Base-by-base conservation (phyloP, 2,888 invertebrate genomes). In the Prosopocoilus inquinatus region DNA sequence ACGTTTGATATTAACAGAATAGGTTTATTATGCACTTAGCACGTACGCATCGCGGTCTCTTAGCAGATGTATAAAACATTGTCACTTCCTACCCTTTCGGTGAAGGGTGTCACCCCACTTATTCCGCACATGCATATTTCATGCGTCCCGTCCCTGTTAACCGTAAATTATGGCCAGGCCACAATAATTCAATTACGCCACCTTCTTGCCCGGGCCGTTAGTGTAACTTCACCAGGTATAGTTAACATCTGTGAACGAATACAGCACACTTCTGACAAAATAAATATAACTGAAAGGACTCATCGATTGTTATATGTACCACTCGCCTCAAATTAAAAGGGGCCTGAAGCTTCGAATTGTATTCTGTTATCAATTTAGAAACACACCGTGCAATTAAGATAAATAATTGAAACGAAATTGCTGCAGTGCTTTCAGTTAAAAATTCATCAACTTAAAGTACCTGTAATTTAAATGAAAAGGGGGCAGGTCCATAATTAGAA, bases 51-150 rank as follows among this genome's bases (percentile, higher is more conserved):
- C 50, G 55, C 53, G 50, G 33, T 49, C 56, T 47, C 47, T 50
- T 62, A 67, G 68, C 72, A 72, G 71, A 74, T 73, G 72, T 69
- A 71, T 71, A 70, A 71, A 73, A 73, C 72, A 70, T 73, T 69
- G 72, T 72, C 72, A 69, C 70, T 70, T 71, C 70, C 71, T 70
- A 70, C 70, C 71, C 71, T 69, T 68, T 69, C 67, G 58, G 57
- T 62, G 63, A 67, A 36, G 71, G 70, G 69, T 69, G 69, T 63
- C 69, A 66, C 70, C 69, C 68, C 59, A 62, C 59, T 63, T 64
- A 61, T 64, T 64, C 65, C 59, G 63, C 65, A 60, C 64, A 67
- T 68, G 66, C 71, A 74, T 71, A 74, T 72, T 71, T 72, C 70
- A 74, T 73, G 66, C 66, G 20, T 64, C 64, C 69, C 67, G 62